These are phyloP conservation scores for Amiota communis DNA, from an alignment of 2,888 invertebrate genomes.

Conservation along the genomic window DNA sequence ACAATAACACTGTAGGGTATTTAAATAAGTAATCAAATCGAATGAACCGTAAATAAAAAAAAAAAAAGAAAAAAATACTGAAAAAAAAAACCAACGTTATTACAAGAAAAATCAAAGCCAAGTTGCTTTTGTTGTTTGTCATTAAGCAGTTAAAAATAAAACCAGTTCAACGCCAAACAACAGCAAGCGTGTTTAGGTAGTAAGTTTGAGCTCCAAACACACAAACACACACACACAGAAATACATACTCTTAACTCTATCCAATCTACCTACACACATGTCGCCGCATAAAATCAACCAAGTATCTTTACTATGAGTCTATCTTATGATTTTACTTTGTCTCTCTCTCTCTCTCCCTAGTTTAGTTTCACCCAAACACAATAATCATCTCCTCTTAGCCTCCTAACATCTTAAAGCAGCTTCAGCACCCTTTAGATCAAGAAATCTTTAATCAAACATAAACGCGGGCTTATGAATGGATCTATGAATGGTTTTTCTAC, in stretches of 20 bases:
- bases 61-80: not conserved
- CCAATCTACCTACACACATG: not conserved
- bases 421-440: not conserved
- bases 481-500: constrained; percentile 18
- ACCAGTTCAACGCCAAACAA: constrained; percentile 19
- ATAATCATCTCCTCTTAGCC: too few relatives aligned
- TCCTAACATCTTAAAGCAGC: not conserved
- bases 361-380: too few relatives aligned
- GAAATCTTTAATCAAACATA: not conserved
- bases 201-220: too few relatives aligned
- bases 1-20: constrained; percentile 18
- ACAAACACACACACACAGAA: not conserved
- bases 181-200: not conserved
- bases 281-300: not conserved
- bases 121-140: not conserved
- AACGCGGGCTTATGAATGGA: constrained; percentile 23
- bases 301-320: too few relatives aligned
- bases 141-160: constrained; percentile 10
- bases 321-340: too few relatives aligned
- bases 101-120: constrained; percentile 12
- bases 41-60: not conserved
- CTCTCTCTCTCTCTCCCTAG: too few relatives aligned
- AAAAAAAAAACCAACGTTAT: not conserved
- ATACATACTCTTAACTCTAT: not conserved
- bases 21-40: constrained; percentile 20